Evolutionary conservation across 2,113 vertebrate species (phyloP).

Genomic region (Cebus imitator): DNA sequence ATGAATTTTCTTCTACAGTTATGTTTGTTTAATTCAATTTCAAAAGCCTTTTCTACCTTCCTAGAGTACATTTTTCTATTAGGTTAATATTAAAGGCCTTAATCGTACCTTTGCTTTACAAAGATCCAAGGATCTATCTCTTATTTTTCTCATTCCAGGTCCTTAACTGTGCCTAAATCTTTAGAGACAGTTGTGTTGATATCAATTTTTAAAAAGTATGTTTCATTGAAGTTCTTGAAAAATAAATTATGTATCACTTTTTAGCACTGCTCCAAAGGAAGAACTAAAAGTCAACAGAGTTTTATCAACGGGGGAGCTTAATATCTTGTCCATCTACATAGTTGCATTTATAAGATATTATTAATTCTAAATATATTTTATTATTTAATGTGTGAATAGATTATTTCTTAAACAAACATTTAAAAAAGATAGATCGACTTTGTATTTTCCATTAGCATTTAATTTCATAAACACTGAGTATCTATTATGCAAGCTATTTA

Average conservation of each 20-base stretch:
- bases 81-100: conserved; percentile 80
- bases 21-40: conserved; percentile 70
- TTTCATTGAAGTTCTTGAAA: conserved; percentile 56
- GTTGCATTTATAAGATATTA: conserved; percentile 54
- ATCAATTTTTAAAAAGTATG: conserved; percentile 58
- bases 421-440: conserved; percentile 26
- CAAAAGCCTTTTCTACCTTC: conserved; percentile 26
- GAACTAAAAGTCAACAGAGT: conserved; percentile 28
- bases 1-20: conserved; percentile 66
- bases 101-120: conserved; percentile 67
- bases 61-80: conserved; percentile 51
- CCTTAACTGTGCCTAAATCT: conserved; percentile 44
- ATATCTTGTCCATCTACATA: conserved; percentile 22
- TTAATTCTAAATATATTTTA: conserved; percentile 49
- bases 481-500: conserved; percentile 11
- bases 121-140: conserved; percentile 66
- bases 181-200: conserved; percentile 36
- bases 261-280: conserved; percentile 51
- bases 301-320: conserved; percentile 51
- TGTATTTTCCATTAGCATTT: conserved; percentile 60
- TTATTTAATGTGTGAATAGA: conserved; percentile 50
- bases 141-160: conserved; percentile 40
- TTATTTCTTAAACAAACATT: conserved; percentile 54
- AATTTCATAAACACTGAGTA: conserved; percentile 51
- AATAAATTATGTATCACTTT: conserved; percentile 27